Evolutionary conservation across 2,888 invertebrate genomes (phyloP), one percentile per base, ranked within the genome.

Genomic region (Leptura quadrifasciata): DNA sequence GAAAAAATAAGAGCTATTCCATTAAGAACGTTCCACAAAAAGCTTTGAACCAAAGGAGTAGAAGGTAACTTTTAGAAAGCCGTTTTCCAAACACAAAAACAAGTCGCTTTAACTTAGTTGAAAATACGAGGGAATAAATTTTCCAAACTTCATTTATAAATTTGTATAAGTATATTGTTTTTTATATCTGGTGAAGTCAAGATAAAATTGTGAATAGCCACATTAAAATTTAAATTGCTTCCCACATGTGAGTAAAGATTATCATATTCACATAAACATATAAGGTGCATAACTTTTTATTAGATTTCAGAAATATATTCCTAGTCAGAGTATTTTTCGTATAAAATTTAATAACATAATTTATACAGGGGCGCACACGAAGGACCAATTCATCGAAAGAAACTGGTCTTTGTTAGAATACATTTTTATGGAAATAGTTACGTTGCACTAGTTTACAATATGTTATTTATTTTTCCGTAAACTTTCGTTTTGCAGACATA

Each of bases 181-280:
- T 47, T 65, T 52, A 21, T 10, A 54, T 5, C n/a, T 4, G 18
- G 20, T 5, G 27, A 61, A 47, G 64, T 18, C 39, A 54, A 31
- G 18, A n/a, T 65, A 52, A 65, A 47, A 52, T 52, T 65, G 35
- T 65, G 27, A 54, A 47, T 21, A 47, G 47, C 8, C 18, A 10
- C 24, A 65, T 65, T 63, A 63, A 63, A 65, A 65, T 65, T 65
- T 65, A 65, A 65, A 65, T n/a, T 54, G 65, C 21, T 39, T 65
- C 24, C 65, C 47, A 52, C 52, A 24, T n/a, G 21, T n/a, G 65
- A 65, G 27, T 52, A 24, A 9, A 54, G 52, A 52, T 65, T 65
- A 65, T 54, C 65, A 24, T 52, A 21, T 61, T 65, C 21, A 35
- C 20, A 39, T 52, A 27, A 20, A 17, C 12, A 10, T 18, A 21